A percentile compares a stretch with the other conserved stretches of the same genome.
These are phyloP conservation scores for Drosophila histrio DNA, from an alignment of 2,888 invertebrate genomes.

Conservation along the genomic window DNA sequence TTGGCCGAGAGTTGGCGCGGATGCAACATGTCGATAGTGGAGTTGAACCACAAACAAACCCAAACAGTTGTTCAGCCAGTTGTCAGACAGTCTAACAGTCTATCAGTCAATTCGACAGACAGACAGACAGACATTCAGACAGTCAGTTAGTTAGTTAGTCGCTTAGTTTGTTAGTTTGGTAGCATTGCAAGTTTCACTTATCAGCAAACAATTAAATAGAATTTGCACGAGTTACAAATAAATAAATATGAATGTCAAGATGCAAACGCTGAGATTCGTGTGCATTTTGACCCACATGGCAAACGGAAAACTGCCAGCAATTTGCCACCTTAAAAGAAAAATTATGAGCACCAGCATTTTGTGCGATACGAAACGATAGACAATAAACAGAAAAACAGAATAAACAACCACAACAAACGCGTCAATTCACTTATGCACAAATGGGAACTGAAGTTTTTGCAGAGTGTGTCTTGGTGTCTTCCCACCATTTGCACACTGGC, in stretches of 20 bases:
- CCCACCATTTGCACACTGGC: conserved; percentile 65
- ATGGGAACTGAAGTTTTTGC: conserved; percentile 39
- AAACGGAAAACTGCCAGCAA: conserved; percentile 66
- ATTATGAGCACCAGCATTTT: conserved; percentile 77
- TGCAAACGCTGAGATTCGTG: conserved; percentile 56
- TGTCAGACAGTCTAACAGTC: conserved; percentile 53
- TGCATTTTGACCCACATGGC: conserved; percentile 71
- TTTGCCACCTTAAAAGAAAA: conserved; percentile 76
- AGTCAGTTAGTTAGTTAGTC: conserved; percentile 6
- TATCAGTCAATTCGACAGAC: conserved; percentile 13
- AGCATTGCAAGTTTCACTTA: conserved; percentile 64
- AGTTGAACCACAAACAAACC: conserved; percentile 18
- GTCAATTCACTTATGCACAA: conserved; percentile 53
- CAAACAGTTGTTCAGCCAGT: conserved; percentile 41
- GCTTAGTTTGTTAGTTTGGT: conserved; percentile 1
- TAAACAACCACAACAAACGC: conserved; percentile 37
- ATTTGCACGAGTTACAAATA: conserved; percentile 53
- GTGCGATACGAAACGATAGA: conserved; percentile 30
- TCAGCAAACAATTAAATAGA: conserved; percentile 68
- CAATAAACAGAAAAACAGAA: conserved; percentile 48
- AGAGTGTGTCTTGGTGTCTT: conserved; percentile 36
- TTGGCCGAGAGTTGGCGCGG: conserved; percentile 54
- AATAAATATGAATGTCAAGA: conserved; percentile 73
- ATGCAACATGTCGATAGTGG: conserved; percentile 70
- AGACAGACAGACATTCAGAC: conserved; percentile 4